Evolutionary conservation across 2,113 vertebrate species (phyloP).

Genomic region (Corythoichthys haematopterus): DNA sequence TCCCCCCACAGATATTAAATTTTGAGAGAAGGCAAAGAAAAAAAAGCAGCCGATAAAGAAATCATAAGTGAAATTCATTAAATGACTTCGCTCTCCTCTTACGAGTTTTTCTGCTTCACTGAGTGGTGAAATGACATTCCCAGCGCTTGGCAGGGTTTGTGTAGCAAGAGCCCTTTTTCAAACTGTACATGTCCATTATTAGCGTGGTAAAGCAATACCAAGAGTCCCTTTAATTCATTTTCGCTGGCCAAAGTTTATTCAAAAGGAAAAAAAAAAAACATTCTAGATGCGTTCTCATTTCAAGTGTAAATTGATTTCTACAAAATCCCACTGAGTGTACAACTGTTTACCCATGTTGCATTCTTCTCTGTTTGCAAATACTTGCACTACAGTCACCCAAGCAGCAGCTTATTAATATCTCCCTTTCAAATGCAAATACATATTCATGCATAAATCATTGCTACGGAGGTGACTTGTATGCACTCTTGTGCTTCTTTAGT

Average conservation of each 20-base stretch:
- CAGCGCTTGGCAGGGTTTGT: slow-evolving; percentile 31
- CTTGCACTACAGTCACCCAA: slow-evolving; percentile 41
- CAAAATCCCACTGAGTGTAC: slow-evolving; percentile 1
- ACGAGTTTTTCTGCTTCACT: slow-evolving; percentile 52
- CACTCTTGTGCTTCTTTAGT: slow-evolving; percentile 24
- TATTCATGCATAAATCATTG: slow-evolving; percentile 73
- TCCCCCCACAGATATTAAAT: no score
- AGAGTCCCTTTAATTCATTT: slow-evolving; percentile 49
- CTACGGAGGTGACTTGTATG: slow-evolving; percentile 48
- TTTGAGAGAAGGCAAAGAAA: background rate
- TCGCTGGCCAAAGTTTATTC: background rate
- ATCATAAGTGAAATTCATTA: slow-evolving; percentile 34
- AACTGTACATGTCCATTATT: slow-evolving; percentile 48
- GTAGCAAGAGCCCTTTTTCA: slow-evolving; percentile 42
- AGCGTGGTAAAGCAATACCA: slow-evolving; percentile 31
- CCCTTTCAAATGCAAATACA: slow-evolving; percentile 74
- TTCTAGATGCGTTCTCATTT: slow-evolving; percentile 27
- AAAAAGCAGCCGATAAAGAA: slow-evolving; percentile 30
- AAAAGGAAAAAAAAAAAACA: no score
- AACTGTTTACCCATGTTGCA: slow-evolving; percentile 26
- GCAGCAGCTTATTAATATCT: slow-evolving; percentile 64
- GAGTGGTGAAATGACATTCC: slow-evolving; percentile 60
- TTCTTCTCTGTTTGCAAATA: slow-evolving; percentile 21
- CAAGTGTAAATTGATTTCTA: slow-evolving; percentile 34
- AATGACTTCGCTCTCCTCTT: slow-evolving; percentile 49